These are phyloP conservation scores for Agrochola circellaris DNA, from an alignment of 2,888 invertebrate genomes.

Conservation along the genomic window DNA sequence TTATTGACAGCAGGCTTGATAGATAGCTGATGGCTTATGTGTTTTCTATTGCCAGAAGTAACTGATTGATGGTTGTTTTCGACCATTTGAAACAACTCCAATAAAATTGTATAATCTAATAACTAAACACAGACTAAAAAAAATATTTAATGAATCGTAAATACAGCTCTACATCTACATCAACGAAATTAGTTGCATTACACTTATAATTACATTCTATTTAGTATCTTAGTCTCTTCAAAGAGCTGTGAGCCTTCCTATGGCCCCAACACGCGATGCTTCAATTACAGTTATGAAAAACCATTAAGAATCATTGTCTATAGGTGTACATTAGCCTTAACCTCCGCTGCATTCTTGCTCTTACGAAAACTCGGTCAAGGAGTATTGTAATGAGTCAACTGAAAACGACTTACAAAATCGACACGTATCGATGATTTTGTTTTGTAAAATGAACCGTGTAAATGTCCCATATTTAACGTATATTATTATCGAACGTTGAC, in stretches of 20 bases:
- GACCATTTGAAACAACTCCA: not conserved
- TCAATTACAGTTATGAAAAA: constrained; percentile 33
- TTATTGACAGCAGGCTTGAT: constrained; percentile 17
- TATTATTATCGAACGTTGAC: not conserved
- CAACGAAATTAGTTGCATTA: constrained; percentile 20
- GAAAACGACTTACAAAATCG: constrained; percentile 49
- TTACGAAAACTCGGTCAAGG: constrained; percentile 56
- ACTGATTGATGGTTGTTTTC: not conserved
- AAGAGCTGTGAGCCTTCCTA: not conserved
- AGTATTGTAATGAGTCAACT: constrained; percentile 56
- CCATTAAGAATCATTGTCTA: constrained; percentile 24
- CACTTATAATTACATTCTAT: constrained; percentile 7
- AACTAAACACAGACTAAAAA: not conserved
- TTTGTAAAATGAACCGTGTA: not conserved
- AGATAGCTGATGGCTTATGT: not conserved
- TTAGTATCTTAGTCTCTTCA: not conserved
- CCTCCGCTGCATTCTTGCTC: constrained; percentile 51
- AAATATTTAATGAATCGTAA: not conserved
- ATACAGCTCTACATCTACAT: not conserved
- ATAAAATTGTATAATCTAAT: not conserved
- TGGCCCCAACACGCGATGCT: constrained; percentile 31
- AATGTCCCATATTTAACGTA: not conserved
- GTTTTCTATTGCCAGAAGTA: not conserved
- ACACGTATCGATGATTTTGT: constrained; percentile 3
- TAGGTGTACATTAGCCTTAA: constrained; percentile 38